A percentile compares a stretch with the other conserved stretches of the same genome.
These are phyloP conservation scores for Corvus hawaiiensis DNA, from an alignment of 2,113 vertebrate species.

Conservation along the genomic window DNA sequence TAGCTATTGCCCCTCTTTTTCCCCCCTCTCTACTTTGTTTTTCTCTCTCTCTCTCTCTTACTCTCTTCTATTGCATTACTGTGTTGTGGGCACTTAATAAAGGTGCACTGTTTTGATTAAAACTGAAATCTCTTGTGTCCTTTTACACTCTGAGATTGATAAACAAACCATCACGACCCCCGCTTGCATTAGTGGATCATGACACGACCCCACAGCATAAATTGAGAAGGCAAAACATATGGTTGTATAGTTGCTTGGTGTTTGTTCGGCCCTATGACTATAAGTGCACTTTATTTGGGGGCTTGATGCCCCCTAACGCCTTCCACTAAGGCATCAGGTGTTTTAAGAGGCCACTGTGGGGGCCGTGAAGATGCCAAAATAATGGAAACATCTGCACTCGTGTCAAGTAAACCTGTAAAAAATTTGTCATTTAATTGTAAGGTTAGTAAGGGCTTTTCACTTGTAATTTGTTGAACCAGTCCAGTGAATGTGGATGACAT, in stretches of 20 bases:
- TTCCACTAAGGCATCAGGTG: neutral
- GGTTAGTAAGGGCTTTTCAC: neutral
- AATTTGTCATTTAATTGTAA: neutral
- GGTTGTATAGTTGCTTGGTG: neutral
- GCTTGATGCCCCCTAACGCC: neutral
- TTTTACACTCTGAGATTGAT: too few relatives aligned
- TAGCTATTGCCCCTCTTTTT: too few relatives aligned
- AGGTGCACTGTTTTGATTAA: too few relatives aligned
- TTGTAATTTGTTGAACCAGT: neutral
- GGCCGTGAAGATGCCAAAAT: neutral
- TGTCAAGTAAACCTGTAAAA: neutral
- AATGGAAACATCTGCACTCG: neutral
- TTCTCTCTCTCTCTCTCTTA: too few relatives aligned
- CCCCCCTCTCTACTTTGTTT: too few relatives aligned
- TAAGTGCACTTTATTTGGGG: neutral
- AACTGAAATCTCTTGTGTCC: too few relatives aligned
- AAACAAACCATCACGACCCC: too few relatives aligned
- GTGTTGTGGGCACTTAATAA: too few relatives aligned
- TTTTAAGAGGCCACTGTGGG: neutral
- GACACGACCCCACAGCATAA: neutral
- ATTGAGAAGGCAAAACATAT: neutral
- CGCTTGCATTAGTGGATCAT: too few relatives aligned
- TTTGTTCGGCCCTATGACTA: neutral
- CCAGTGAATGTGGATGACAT: neutral
- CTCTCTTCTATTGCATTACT: too few relatives aligned